phyloP scores from a whole-genome alignment of 1,140 invertebrate genomes.

The Drosophila nebulosa region DNA sequence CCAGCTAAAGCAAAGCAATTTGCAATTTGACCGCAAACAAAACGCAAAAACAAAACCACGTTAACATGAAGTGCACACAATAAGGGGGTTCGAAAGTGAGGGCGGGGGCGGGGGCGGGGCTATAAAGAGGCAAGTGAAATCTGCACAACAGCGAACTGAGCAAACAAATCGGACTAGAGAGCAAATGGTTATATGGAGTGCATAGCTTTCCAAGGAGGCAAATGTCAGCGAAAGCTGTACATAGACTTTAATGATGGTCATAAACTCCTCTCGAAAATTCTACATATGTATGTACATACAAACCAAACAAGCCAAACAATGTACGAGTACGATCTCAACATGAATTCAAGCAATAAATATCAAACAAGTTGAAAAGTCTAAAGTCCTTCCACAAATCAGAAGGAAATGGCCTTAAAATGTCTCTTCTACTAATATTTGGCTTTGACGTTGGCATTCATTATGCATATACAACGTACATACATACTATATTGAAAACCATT shows the following conservation, averaged over 20 bases:
- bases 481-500: too few relatives aligned
- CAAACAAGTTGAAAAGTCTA: neutral
- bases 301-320: neutral
- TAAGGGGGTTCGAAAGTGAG: too few relatives aligned
- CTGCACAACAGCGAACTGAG: conserved; percentile 39
- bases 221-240: conserved; percentile 51
- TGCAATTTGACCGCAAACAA: conserved; percentile 74
- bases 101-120: too few relatives aligned
- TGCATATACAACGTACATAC: neutral
- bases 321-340: too few relatives aligned
- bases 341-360: neutral
- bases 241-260: conserved; percentile 42
- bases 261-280: conserved; percentile 2
- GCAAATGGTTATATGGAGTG: conserved; percentile 38
- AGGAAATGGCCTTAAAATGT: neutral
- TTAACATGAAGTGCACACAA: conserved; percentile 11
- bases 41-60: conserved; percentile 27
- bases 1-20: conserved; percentile 49
- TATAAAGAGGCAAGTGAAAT: conserved; percentile 53
- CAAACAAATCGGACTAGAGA: conserved; percentile 8
- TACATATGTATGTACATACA: too few relatives aligned
- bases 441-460: conserved; percentile 4
- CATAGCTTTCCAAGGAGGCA: conserved; percentile 24
- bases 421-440: neutral
- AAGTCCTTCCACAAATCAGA: too few relatives aligned